Evolutionary conservation across 2,797 vertebrate species (phyloP), one percentile per base, ranked within the genome.

Genomic region (Arnoldichthys spilopterus): DNA sequence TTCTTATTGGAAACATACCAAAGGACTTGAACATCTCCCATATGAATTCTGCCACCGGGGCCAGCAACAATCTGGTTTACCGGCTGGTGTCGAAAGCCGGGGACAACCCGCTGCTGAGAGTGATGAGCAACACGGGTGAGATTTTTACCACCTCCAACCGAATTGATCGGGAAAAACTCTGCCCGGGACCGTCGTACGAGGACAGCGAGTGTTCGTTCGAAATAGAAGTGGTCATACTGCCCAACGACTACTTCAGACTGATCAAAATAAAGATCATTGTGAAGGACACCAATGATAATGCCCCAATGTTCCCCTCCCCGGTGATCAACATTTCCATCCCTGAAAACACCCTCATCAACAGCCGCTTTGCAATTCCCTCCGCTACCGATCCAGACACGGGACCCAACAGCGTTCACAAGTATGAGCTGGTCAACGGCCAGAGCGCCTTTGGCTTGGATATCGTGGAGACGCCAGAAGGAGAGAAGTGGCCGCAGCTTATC

Each of bases 1-100:
- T 98, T 87, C 97, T 98, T 86, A 98, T 99, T 93, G 98, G 98
- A 93, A 99, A 98, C 93, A 98, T 99, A 98, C 98, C 98, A 96
- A 98, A 98, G 95, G 98, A 99, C 93, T 92, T 99, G 89, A 99
- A 99, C 91, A 98, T 99, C 93, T 98, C 98, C 87, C 98, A 98
- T 87, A 96, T 95, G 85, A 98, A 96, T 89, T 94, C 95, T 92
- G 97, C 95, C 93, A 97, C 96, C 0, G 97, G 97, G 86, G 93
- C 94, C 83, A 96, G 95, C 80, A 93, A 96, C 90, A 98, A 96
- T 94, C 96, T 99, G 75, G 97, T 99, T 88, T 99, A 99, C 92
- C 94, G 97, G 89, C 95, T 99, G 81, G 98, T 99, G 84, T 99
- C 98, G 86, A 99, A 99, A 94, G 96, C 97, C 20, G 98, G 97